Base-by-base conservation (phyloP, 2,888 invertebrate species). In the Parelbella ahira region DNA sequence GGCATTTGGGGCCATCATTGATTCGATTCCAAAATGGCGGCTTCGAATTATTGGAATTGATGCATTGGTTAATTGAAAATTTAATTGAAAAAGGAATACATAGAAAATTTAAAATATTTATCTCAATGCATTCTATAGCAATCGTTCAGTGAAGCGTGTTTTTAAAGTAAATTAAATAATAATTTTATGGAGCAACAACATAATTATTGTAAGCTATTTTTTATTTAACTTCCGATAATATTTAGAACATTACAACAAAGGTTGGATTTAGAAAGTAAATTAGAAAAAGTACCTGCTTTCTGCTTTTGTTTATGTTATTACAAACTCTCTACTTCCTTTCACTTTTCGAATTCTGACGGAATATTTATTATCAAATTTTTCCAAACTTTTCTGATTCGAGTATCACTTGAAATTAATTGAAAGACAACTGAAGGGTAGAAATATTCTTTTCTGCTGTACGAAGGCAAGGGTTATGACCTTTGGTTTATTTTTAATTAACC, bases 401-500 rank as follows among this genome's bases (percentile, higher is more conserved):
- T 42, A 36, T 39, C 68, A 64, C 69, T 72, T 60, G 44, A 64
- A 63, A 53, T 68, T 81, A 82, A 84, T 86, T 69, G 70, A 84
- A 86, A 84, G 77, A 84, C 74, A 84, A 84, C 84, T 71, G 47
- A 41, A 49, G 44, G 56, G 54, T 33, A 27, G 59, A 60, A 58
- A 58, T 61, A 61, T 68, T 63, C 64, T 66, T 71, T 70, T 58
- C 57, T 63, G n/a, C n/a, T n/a, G n/a, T n/a, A 68, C 69, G 70
- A 77, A 75, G 77, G 66, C 70, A 75, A 75, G 70, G 78, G 81
- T 66, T 60, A 54, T 53, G 59, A 62, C 62, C 58, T 63, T 58
- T 50, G 48, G 77, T 79, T 80, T 77, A 73, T 66, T 68, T 80
- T 74, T 62, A 64, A 70, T 78, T 78, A 47, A 43, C 34, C 34